These are phyloP conservation scores for Globicephala melas DNA, from an alignment of 2,113 vertebrate species.

Conservation along the genomic window DNA sequence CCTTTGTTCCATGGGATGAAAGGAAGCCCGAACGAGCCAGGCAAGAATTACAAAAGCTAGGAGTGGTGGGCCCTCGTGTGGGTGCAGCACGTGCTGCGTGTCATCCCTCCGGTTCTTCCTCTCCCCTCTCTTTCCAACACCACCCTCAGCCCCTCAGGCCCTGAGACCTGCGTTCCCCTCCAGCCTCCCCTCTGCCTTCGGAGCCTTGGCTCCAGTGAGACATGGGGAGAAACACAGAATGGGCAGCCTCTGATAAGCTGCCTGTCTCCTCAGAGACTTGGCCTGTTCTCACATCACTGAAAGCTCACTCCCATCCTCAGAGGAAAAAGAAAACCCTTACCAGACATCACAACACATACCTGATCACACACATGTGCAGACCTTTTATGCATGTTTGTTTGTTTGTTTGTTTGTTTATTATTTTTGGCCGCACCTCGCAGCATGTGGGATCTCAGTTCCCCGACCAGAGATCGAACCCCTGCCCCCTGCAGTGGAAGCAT, in stretches of 20 bases:
- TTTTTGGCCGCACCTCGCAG: not conserved
- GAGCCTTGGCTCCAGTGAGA: not conserved
- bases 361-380: not conserved
- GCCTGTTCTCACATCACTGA: not conserved
- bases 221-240: not conserved
- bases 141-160: not conserved
- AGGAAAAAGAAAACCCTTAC: not conserved
- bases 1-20: not conserved
- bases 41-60: not conserved
- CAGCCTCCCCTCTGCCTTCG: not conserved
- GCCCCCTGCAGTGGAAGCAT: not conserved
- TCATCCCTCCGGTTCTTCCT: not conserved
- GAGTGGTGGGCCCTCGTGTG: not conserved
- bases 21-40: not conserved
- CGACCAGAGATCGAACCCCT: not conserved
- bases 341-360: not conserved
- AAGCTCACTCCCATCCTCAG: not conserved
- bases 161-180: not conserved
- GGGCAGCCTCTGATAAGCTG: not conserved
- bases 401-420: too few relatives aligned
- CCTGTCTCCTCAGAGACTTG: not conserved
- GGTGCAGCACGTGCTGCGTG: not conserved
- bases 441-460: not conserved
- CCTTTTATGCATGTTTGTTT: not conserved
- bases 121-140: not conserved